Percentiles rank a stretch among this genome's conserved stretches.
These are phyloP conservation scores for Oncorhynchus mykiss DNA, from an alignment of 2,113 vertebrate species.

Conservation along the genomic window DNA sequence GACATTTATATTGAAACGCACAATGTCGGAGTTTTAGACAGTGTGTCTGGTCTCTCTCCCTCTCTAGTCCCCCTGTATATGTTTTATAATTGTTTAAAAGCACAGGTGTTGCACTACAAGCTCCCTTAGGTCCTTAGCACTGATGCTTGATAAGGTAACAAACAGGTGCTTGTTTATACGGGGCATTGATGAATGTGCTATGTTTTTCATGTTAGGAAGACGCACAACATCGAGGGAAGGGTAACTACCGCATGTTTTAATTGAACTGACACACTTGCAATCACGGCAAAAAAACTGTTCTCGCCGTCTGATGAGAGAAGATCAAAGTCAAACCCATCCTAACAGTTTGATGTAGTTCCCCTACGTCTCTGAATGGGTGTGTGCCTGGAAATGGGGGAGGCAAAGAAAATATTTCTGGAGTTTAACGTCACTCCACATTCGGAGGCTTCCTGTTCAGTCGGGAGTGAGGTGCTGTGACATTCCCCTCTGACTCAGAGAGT, in stretches of 20 bases:
- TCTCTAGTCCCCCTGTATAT: not conserved
- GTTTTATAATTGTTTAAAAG: constrained; percentile 44
- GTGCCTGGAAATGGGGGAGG: constrained; percentile 17
- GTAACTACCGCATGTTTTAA: constrained; percentile 66
- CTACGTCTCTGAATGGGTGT: constrained; percentile 15
- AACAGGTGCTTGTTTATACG: constrained; percentile 58
- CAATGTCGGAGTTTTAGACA: constrained; percentile 23
- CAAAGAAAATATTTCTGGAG: constrained; percentile 47
- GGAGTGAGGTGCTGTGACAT: constrained; percentile 33
- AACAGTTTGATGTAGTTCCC: constrained; percentile 31
- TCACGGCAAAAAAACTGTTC: constrained; percentile 63
- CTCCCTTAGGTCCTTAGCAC: constrained; percentile 31
- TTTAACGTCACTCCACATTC: constrained; percentile 48
- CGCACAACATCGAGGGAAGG: constrained; percentile 57
- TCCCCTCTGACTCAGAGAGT: constrained; percentile 36
- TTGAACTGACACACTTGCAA: constrained; percentile 58
- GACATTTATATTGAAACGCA: constrained; percentile 46
- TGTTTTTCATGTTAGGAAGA: constrained; percentile 50
- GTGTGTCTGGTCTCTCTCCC: constrained; percentile 20
- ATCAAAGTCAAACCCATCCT: constrained; percentile 63
- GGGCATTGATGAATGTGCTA: constrained; percentile 61
- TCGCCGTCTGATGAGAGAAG: constrained; percentile 50
- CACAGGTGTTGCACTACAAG: constrained; percentile 5
- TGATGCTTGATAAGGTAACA: constrained; percentile 53
- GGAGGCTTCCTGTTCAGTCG: constrained; percentile 20